These are phyloP conservation scores for Trachelus stipa DNA, from an alignment of 2,888 invertebrate genomes.

Conservation along the genomic window DNA sequence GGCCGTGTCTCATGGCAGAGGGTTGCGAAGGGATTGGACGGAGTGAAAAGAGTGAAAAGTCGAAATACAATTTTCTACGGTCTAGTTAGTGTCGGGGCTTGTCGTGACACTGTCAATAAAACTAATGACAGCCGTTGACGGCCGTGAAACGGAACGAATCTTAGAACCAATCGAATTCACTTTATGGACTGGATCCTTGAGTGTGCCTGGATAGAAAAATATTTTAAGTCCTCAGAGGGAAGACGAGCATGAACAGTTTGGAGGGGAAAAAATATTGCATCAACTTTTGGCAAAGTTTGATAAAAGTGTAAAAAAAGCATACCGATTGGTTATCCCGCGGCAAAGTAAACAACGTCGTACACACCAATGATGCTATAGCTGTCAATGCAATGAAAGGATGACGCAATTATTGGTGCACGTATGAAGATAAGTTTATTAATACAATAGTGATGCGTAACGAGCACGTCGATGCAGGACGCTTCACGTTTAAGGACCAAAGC, in stretches of 20 bases:
- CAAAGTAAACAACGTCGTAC: not conserved
- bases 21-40: no score
- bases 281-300: not conserved
- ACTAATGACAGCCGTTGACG: not conserved
- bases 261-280: not conserved
- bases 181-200: not conserved
- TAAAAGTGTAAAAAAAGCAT: not conserved
- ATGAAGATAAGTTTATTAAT: not conserved
- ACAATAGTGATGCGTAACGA: not conserved
- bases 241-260: not conserved
- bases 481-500: not conserved
- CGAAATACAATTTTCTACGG: not conserved
- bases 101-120: not conserved
- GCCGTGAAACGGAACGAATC: not conserved
- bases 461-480: not conserved
- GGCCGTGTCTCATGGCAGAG: not conserved
- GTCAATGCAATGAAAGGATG: not conserved
- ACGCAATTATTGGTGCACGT: not conserved
- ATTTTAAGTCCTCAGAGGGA: not conserved
- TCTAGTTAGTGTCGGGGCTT: not conserved
- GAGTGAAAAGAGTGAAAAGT: not conserved
- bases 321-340: not conserved
- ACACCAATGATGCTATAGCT: not conserved
- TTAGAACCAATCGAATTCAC: not conserved
- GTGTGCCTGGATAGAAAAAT: not conserved